phyloP scores from a whole-genome alignment of 2,888 invertebrate species.

The Megalurothrips usitatus region DNA sequence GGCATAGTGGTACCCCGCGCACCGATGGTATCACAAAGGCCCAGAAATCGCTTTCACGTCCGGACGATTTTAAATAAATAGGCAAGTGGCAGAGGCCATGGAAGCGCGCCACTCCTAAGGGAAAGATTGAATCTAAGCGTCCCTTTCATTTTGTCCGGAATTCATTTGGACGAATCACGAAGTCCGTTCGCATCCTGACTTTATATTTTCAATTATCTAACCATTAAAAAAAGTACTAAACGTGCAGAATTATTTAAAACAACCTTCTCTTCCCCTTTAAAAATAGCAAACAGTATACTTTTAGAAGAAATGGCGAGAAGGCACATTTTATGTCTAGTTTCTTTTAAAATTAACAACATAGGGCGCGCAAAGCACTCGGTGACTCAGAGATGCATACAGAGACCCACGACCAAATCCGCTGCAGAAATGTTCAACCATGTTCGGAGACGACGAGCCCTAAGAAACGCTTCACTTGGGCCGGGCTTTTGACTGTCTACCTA shows the following conservation, averaged over 20 bases:
- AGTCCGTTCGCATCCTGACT: too few species aligned
- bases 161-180: too few species aligned
- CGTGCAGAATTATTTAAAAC: constrained; percentile 18
- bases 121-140: too few species aligned
- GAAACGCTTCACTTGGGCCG: too few species aligned
- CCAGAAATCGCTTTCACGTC: too few species aligned
- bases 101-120: too few species aligned
- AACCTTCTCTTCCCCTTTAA: not conserved
- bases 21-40: not conserved
- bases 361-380: not conserved
- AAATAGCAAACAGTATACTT: constrained; percentile 16
- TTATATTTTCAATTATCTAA: not conserved
- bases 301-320: constrained; percentile 4
- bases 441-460: too few species aligned
- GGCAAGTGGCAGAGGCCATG: not conserved
- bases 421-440: too few species aligned
- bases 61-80: not conserved
- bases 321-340: constrained; percentile 4
- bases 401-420: too few species aligned
- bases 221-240: constrained; percentile 17
- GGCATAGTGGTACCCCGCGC: not conserved
- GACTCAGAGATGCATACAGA: too few species aligned
- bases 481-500: too few species aligned
- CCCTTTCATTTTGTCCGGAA: too few species aligned
- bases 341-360: not conserved